Conservation (phyloP, 2,797 vertebrate genomes). For the Cetoscarus ocellatus region DNA sequence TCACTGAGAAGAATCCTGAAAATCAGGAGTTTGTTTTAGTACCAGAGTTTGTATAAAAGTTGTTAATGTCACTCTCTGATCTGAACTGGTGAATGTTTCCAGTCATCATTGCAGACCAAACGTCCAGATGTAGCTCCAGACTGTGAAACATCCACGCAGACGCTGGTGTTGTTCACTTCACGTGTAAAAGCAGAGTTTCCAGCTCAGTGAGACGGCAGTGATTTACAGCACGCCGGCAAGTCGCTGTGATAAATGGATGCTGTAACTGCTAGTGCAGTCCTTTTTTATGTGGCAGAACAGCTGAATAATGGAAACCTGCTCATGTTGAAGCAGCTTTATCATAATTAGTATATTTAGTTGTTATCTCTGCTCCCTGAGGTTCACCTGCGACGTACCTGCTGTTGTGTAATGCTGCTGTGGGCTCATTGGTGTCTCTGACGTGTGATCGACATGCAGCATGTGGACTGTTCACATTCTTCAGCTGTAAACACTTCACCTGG, state of each 20-base stretch:
- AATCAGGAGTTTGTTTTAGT: too few species aligned
- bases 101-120: not conserved
- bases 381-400: not conserved
- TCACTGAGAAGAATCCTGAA: too few species aligned
- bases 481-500: conserved; percentile 6
- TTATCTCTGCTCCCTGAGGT: not conserved
- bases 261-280: conserved; percentile 31
- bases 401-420: not conserved
- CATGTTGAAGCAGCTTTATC: too few species aligned
- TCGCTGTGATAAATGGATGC: conserved; percentile 41
- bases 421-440: not conserved
- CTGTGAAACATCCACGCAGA: not conserved
- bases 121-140: not conserved
- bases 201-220: conserved; percentile 17
- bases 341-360: not conserved
- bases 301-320: too few species aligned
- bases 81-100: not conserved
- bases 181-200: not conserved
- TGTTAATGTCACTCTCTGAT: not conserved
- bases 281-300: not conserved
- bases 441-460: conserved; percentile 4
- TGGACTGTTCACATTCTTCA: conserved; percentile 28
- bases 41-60: too few species aligned
- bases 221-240: conserved; percentile 33
- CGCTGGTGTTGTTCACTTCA: not conserved